Percentiles rank a stretch among this genome's conserved stretches.
phyloP scores from a whole-genome alignment of 2,888 invertebrate species.

The Phorcus lineatus region DNA sequence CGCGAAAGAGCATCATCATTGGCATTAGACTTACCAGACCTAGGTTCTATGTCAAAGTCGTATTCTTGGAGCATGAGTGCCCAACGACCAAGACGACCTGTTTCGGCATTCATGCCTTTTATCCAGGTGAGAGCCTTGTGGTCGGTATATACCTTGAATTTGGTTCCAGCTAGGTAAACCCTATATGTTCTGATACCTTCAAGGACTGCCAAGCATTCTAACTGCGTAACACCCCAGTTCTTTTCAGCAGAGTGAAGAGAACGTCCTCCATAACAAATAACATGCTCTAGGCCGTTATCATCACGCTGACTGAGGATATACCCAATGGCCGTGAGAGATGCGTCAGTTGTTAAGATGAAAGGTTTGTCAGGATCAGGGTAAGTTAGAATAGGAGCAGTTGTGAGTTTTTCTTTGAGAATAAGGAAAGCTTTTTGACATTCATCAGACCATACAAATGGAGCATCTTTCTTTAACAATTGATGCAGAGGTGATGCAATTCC shows the following conservation, averaged over 20 bases:
- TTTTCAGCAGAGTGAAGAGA: slow-evolving; percentile 27
- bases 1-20: background rate
- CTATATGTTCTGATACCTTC: slow-evolving; percentile 33
- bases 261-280: slow-evolving; percentile 33
- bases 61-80: slow-evolving; percentile 34
- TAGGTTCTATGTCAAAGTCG: slow-evolving; percentile 30
- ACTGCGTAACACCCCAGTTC: slow-evolving; percentile 28
- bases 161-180: slow-evolving; percentile 29
- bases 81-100: slow-evolving; percentile 36
- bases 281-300: slow-evolving; percentile 11
- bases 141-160: slow-evolving; percentile 35
- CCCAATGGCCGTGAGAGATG: slow-evolving; percentile 29
- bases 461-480: slow-evolving; percentile 3
- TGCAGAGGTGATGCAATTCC: slow-evolving; percentile 9
- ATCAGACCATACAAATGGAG: slow-evolving; percentile 21
- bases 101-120: slow-evolving; percentile 4
- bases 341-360: slow-evolving; percentile 37
- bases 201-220: slow-evolving; percentile 36
- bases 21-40: slow-evolving; percentile 19
- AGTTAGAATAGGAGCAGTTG: slow-evolving; percentile 33
- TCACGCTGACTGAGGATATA: slow-evolving; percentile 29
- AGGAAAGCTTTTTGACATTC: slow-evolving; percentile 22
- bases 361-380: slow-evolving; percentile 26
- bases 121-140: slow-evolving; percentile 37
- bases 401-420: slow-evolving; percentile 24